Percentiles rank a stretch among this genome's conserved stretches.
These are phyloP conservation scores for Morpho helenor DNA, from an alignment of 2,888 invertebrate genomes.

Conservation along the genomic window DNA sequence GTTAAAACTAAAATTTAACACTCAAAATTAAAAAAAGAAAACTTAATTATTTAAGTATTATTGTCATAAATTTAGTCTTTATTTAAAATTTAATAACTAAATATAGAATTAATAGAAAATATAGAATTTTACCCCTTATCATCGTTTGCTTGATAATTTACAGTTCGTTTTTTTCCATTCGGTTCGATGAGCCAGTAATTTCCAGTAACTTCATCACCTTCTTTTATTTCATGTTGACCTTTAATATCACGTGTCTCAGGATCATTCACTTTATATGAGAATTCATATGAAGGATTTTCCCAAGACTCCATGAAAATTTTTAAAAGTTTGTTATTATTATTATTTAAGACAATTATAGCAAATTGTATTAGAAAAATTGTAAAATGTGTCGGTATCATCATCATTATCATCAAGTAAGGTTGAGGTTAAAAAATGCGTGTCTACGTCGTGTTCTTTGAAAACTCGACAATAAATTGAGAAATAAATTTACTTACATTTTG, in stretches of 20 bases:
- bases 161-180: slow-evolving; percentile 69
- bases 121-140: slow-evolving; percentile 39
- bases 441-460: too few species aligned
- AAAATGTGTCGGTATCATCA: too few species aligned
- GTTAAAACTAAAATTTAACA: slow-evolving; percentile 21
- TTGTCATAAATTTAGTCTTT: background rate
- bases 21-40: too few species aligned
- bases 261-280: slow-evolving; percentile 78
- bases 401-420: too few species aligned
- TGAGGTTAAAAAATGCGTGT: too few species aligned
- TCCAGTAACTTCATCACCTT: slow-evolving; percentile 81
- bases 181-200: slow-evolving; percentile 80
- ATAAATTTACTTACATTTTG: slow-evolving; percentile 21
- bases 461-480: too few species aligned
- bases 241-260: slow-evolving; percentile 80
- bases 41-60: background rate
- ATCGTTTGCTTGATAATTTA: slow-evolving; percentile 77
- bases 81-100: background rate
- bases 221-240: slow-evolving; percentile 74
- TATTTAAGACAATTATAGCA: too few species aligned
- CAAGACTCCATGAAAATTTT: slow-evolving; percentile 39
- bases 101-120: background rate
- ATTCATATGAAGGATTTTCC: slow-evolving; percentile 75
- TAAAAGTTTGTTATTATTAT: too few species aligned
- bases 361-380: too few species aligned